A percentile compares a stretch with the other conserved stretches of the same genome.
These are phyloP conservation scores for Lytechinus variegatus DNA, from an alignment of 35 echinoderm and acorn worm genomes.

Conservation along the genomic window DNA sequence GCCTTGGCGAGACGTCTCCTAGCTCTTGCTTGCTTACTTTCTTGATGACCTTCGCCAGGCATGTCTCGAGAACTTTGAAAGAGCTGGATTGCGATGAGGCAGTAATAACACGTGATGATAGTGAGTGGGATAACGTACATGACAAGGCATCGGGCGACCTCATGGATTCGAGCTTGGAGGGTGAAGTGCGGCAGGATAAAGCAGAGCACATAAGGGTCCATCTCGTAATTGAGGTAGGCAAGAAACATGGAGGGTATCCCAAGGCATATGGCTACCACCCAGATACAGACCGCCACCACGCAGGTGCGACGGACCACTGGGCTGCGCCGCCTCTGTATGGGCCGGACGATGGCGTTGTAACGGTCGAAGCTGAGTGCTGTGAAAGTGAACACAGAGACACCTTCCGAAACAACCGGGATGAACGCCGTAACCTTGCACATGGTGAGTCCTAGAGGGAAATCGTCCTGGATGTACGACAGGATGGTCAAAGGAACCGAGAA, in stretches of 20 bases:
- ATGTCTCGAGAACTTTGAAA: constrained; percentile 78
- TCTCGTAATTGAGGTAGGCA: constrained; percentile 16
- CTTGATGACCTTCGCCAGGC: constrained; percentile 79
- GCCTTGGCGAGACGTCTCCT: constrained; percentile 73
- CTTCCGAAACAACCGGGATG: constrained; percentile 74
- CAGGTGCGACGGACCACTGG: constrained; percentile 68
- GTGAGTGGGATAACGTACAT: constrained; percentile 80
- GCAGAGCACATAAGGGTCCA: not conserved
- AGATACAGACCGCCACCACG: constrained; percentile 72
- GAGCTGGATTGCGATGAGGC: constrained; percentile 77
- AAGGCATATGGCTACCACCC: constrained; percentile 60
- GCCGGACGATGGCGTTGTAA: constrained; percentile 90
- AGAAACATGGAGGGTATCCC: constrained; percentile 61
- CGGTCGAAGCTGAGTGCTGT: constrained; percentile 82
- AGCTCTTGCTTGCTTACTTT: constrained; percentile 64
- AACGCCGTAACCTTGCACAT: constrained; percentile 68
- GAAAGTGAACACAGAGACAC: constrained; percentile 88
- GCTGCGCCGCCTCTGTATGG: constrained; percentile 76
- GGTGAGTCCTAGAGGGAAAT: constrained; percentile 43
- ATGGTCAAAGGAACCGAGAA: constrained; percentile 75
- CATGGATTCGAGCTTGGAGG: constrained; percentile 59
- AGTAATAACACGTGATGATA: constrained; percentile 77
- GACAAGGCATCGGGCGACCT: constrained; percentile 58
- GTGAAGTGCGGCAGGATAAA: constrained; percentile 52
- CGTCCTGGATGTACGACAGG: constrained; percentile 45